phyloP scores from a whole-genome alignment of 2,113 vertebrate genomes.

The Hypanus sabinus region DNA sequence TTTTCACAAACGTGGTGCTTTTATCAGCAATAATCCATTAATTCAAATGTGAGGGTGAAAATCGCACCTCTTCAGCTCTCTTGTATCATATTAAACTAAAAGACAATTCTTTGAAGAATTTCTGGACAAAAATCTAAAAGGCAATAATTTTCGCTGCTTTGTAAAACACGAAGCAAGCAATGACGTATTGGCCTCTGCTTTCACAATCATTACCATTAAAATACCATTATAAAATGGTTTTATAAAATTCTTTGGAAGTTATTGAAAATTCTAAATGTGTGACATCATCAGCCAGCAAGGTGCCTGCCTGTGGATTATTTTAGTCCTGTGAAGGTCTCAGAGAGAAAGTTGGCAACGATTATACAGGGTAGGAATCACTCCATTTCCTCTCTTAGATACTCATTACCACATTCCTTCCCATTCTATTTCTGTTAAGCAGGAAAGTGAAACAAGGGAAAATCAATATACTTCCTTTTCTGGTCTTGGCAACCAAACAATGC shows the following conservation, averaged over 20 bases:
- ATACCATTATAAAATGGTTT: too few relatives aligned
- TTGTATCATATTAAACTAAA: not conserved
- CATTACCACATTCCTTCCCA: not conserved
- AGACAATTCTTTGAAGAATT: not conserved
- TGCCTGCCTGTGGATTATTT: not conserved
- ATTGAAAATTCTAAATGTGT: not conserved
- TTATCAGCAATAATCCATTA: not conserved
- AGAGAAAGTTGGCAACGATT: not conserved
- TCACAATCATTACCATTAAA: too few relatives aligned
- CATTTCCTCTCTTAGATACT: not conserved
- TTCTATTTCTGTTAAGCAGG: slow-evolving; percentile 33
- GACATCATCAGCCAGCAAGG: not conserved
- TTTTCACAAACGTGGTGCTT: not conserved
- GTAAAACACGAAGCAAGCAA: too few relatives aligned
- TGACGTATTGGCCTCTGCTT: too few relatives aligned
- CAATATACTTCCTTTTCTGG: slow-evolving; percentile 14
- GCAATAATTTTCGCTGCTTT: not conserved
- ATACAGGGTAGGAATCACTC: not conserved
- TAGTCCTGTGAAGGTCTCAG: not conserved
- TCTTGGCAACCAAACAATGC: not conserved
- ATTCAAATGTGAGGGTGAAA: not conserved
- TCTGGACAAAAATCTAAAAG: not conserved
- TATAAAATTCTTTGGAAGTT: too few relatives aligned
- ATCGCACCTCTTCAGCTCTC: not conserved
- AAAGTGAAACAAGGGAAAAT: not conserved